These are phyloP conservation scores for Ormyrus pomaceus DNA, from an alignment of 2,888 invertebrate species.

Conservation along the genomic window DNA sequence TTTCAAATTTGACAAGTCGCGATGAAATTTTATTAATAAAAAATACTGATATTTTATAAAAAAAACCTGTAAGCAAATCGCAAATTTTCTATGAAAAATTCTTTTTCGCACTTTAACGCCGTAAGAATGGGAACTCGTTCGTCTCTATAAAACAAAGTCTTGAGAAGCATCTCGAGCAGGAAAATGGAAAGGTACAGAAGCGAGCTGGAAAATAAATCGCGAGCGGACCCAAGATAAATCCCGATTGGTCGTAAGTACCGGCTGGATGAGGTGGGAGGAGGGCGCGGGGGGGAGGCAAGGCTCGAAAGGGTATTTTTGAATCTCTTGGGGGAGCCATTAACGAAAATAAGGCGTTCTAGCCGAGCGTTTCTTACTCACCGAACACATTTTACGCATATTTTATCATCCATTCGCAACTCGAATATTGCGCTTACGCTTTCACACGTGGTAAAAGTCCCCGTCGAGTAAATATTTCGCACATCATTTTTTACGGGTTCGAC, in stretches of 20 bases:
- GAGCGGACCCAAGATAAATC: constrained; percentile 58
- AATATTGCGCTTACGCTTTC: constrained; percentile 42
- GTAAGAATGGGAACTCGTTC: not conserved
- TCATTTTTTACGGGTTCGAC: no score
- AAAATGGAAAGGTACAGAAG: constrained; percentile 58
- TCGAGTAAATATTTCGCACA: constrained; percentile 6
- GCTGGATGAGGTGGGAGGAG: constrained; percentile 16
- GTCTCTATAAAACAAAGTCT: constrained; percentile 39
- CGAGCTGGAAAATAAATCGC: constrained; percentile 58
- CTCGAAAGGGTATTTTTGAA: constrained; percentile 61
- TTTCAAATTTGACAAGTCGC: no score
- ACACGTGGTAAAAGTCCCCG: constrained; percentile 47
- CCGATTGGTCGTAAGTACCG: constrained; percentile 54
- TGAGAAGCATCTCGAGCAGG: constrained; percentile 23
- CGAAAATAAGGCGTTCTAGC: constrained; percentile 56
- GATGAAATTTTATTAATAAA: no score
- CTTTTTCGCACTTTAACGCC: no score
- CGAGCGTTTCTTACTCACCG: constrained; percentile 56
- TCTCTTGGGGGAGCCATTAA: constrained; percentile 66
- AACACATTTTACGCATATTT: constrained; percentile 64
- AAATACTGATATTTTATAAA: no score
- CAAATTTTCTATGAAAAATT: no score
- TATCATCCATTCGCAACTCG: constrained; percentile 29
- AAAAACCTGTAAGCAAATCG: no score
- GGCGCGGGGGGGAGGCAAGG: constrained; percentile 47